Conservation (phyloP, 2,797 vertebrate genomes). For the Ctenochaetus hawaiiensis region DNA sequence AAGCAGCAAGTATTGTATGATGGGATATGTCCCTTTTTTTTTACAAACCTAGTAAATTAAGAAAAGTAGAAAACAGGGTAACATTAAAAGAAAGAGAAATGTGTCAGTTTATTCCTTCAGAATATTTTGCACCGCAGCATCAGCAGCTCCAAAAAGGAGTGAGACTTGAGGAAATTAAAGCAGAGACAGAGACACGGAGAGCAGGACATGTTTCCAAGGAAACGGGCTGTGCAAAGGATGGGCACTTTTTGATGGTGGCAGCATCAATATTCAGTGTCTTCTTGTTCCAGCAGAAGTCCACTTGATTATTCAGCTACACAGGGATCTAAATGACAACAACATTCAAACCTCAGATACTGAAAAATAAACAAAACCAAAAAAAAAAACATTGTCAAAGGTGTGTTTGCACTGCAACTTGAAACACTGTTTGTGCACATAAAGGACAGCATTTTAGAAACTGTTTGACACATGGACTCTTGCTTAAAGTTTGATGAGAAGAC, state of each 20-base stretch:
- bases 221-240: slow-evolving; percentile 60
- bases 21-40: slow-evolving; percentile 29
- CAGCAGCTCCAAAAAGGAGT: slow-evolving; percentile 34
- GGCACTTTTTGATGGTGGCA: slow-evolving; percentile 42
- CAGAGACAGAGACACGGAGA: slow-evolving; percentile 46
- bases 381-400: background rate
- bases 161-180: slow-evolving; percentile 63
- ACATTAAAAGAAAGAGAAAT: slow-evolving; percentile 5
- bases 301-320: slow-evolving; percentile 37
- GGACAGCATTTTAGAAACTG: background rate
- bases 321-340: slow-evolving; percentile 16
- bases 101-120: slow-evolving; percentile 28
- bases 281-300: slow-evolving; percentile 42
- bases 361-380: background rate
- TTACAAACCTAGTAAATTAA: slow-evolving; percentile 26
- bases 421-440: background rate
- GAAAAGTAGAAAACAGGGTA: slow-evolving; percentile 30
- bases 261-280: slow-evolving; percentile 46
- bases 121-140: slow-evolving; percentile 26
- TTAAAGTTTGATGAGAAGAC: background rate
- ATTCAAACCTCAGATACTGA: background rate
- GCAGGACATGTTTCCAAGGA: slow-evolving; percentile 72
- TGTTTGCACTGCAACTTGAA: background rate
- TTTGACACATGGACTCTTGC: background rate
- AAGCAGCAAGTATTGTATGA: slow-evolving; percentile 27